Evolutionary conservation across 2,797 vertebrate genomes (phyloP), one percentile per base, ranked within the genome.

Genomic region (Cynodonichthys magdalenae): DNA sequence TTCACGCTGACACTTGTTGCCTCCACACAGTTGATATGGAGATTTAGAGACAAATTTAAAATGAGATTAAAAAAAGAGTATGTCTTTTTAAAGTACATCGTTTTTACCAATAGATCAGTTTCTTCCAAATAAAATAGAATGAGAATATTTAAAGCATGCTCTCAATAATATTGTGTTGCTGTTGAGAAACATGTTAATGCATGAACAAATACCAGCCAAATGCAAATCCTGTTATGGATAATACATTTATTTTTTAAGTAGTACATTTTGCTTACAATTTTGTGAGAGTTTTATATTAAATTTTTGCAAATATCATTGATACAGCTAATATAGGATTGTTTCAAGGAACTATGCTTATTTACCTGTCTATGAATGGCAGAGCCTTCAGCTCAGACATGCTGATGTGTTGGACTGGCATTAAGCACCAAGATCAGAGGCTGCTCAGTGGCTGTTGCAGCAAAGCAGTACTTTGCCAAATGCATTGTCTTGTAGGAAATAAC

Each of bases 381-480:
- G 4, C 11, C 12, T 18, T 50, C 20, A 28, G 24, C 12, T 27
- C 14, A 15, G 48, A 28, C 27, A 50, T 27, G 18, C 5, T 14
- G 48, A 5, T 28, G 24, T 15, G 27, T 15, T 29, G 15, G 17
- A 18, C 9, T 7, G 17, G 5, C 1, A 1, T 34, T 34, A 31
- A 58, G 28, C 56, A 58, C n/a, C 56, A 29, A 8, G 54, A 41
- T 45, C 54, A 17, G 28, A 15, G 55, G 18, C 17, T 11, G n/a
- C n/a, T 45, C 54, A 17, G 28, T 8, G 55, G 18, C 17, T 31
- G 8, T 8, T 31, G 29, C 29, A 31, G 29, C 29, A 31, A 31
- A 31, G 29, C 29, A 31, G 5, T 31, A 31, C 29, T 31, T 31
- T 31, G 8, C 8, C 8, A 31, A 31, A 31, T 31, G 29, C 8